Conservation (phyloP, 2,888 invertebrate species). For the Eupithecia inturbata region DNA sequence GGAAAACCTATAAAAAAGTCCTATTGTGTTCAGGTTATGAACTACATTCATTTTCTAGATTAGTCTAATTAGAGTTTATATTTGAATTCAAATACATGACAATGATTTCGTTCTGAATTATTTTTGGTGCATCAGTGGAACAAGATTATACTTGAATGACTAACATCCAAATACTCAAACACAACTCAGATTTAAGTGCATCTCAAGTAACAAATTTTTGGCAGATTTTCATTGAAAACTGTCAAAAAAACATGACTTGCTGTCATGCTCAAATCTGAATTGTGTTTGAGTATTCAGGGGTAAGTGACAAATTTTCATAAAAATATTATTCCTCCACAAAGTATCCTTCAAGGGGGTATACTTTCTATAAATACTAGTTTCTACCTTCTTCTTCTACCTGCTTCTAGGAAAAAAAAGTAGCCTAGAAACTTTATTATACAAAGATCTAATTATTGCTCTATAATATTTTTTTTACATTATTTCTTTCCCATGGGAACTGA, state of each 20-base stretch:
- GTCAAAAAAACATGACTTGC: too few relatives aligned
- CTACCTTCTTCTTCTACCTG: too few relatives aligned
- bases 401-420: too few relatives aligned
- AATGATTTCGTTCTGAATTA: neutral
- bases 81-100: neutral
- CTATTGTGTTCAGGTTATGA: constrained; percentile 19
- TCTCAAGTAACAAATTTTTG: too few relatives aligned
- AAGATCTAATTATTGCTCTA: neutral
- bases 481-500: neutral
- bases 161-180: too few relatives aligned
- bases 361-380: too few relatives aligned
- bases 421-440: neutral
- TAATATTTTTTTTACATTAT: neutral
- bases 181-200: too few relatives aligned
- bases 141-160: too few relatives aligned
- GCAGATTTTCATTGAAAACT: too few relatives aligned
- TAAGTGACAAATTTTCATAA: neutral
- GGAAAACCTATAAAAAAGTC: constrained; percentile 24
- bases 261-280: too few relatives aligned
- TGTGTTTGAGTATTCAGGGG: too few relatives aligned
- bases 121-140: too few relatives aligned
- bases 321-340: neutral
- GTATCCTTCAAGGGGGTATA: neutral
- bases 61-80: neutral
- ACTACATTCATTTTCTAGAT: neutral